These are phyloP conservation scores for Listrodromus nycthemerus DNA, from an alignment of 2,888 invertebrate species.

Conservation along the genomic window DNA sequence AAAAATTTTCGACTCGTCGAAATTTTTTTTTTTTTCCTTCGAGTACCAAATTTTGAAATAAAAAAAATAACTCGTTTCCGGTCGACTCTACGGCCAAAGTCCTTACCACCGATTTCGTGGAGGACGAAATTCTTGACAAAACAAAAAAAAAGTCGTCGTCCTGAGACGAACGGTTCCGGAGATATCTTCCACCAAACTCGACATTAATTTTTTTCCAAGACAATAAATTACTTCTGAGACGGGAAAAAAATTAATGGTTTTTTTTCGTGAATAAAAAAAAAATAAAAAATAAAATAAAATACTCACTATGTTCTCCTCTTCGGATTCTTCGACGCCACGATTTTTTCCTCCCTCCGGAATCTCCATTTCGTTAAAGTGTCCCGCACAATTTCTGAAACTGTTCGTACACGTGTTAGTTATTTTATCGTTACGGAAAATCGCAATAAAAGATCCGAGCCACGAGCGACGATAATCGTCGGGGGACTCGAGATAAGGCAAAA, in stretches of 20 bases:
- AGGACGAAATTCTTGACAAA: not conserved
- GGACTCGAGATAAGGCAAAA: not conserved
- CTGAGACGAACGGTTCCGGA: not conserved
- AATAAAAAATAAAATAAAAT: not conserved
- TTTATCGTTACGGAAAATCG: not conserved
- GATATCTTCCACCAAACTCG: not conserved
- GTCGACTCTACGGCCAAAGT: not conserved
- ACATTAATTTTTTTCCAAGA: too few relatives aligned
- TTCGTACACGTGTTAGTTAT: constrained; percentile 12
- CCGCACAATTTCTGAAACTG: constrained; percentile 27
- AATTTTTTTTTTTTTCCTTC: too few relatives aligned
- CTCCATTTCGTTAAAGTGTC: not conserved
- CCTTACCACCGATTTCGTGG: not conserved
- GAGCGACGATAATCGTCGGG: constrained; percentile 1
- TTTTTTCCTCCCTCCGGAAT: constrained; percentile 5
- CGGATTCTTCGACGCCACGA: constrained; percentile 7
- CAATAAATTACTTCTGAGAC: too few relatives aligned
- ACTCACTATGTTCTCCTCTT: constrained; percentile 46
- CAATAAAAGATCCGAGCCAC: not conserved
- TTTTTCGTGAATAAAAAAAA: not conserved
- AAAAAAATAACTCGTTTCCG: not conserved
- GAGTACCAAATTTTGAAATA: too few relatives aligned
- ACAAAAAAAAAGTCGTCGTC: not conserved
- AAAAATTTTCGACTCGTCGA: too few relatives aligned
- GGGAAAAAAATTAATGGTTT: too few relatives aligned